Percentiles rank a stretch among this genome's conserved stretches.
Evolutionary conservation across 92 coral and sea anemone genomes (phyloP).

Genomic region (Ricordea florida): DNA sequence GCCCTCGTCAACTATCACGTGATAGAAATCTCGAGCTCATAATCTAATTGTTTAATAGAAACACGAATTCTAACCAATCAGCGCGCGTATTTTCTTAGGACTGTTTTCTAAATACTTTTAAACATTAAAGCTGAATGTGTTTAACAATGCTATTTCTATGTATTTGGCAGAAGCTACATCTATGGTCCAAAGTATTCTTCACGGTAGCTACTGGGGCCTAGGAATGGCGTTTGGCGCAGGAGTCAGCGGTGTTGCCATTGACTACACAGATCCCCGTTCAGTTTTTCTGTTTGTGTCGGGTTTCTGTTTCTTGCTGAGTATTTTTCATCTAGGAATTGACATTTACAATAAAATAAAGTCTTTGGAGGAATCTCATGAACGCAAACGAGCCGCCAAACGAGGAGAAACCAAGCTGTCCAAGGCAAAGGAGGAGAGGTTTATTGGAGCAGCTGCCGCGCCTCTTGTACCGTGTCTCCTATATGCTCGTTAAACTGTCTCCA

Average conservation of each 20-base stretch:
- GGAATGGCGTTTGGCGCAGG: conserved; percentile 86
- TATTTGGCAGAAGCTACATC: conserved; percentile 55
- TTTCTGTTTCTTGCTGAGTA: conserved; percentile 51
- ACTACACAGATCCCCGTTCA: conserved; percentile 51
- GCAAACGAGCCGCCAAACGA: conserved; percentile 4
- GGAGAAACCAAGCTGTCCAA: conserved; percentile 32
- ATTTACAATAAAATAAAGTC: conserved; percentile 55
- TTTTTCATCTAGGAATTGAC: conserved; percentile 59
- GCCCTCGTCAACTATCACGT: too few species aligned
- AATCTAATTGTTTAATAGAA: too few species aligned
- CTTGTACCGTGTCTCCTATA: conserved; percentile 89
- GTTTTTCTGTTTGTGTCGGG: conserved; percentile 64
- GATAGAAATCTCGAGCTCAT: too few species aligned
- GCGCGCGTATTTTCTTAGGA: too few species aligned
- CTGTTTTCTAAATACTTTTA: too few species aligned
- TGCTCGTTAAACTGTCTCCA: conserved; percentile 28
- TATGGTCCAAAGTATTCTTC: conserved; percentile 81
- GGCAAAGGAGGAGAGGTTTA: conserved; percentile 39
- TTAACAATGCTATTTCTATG: background rate
- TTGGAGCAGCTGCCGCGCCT: conserved; percentile 96
- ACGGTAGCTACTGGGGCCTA: conserved; percentile 88
- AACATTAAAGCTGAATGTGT: too few species aligned
- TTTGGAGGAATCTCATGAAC: conserved; percentile 55
- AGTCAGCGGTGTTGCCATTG: conserved; percentile 79
- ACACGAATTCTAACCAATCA: too few species aligned